Evolutionary conservation across 2,113 vertebrate species (phyloP).

Genomic region (Atherinomorus stipes): DNA sequence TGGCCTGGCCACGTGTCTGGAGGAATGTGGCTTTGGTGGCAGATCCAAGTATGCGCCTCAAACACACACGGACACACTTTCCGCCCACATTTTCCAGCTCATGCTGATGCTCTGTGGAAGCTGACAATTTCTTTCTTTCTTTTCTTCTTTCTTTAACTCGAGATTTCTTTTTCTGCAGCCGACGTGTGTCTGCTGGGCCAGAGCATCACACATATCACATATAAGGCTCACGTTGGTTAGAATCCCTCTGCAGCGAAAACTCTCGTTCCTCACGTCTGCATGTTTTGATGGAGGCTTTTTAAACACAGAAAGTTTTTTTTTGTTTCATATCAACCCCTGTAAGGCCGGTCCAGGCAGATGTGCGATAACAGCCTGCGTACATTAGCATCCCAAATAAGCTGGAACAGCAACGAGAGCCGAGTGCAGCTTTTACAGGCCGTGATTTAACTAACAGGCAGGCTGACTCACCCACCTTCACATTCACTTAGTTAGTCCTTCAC

Average conservation of each 20-base stretch:
- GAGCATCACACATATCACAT: background rate
- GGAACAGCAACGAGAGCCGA: background rate
- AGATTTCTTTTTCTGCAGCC: background rate
- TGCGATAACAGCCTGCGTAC: background rate
- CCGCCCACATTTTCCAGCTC: slow-evolving; percentile 16
- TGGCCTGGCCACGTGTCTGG: slow-evolving; percentile 45
- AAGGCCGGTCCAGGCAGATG: background rate
- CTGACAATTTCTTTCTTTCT: background rate
- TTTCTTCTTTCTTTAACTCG: background rate
- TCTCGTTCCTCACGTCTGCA: background rate
- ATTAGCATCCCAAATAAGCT: slow-evolving; percentile 18
- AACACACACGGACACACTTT: background rate
- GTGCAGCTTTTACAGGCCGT: slow-evolving; percentile 32
- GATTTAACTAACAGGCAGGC: slow-evolving; percentile 13
- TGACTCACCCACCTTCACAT: slow-evolving; percentile 43
- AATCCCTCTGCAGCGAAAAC: background rate
- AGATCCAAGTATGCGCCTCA: slow-evolving; percentile 42
- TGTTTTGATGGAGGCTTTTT: background rate
- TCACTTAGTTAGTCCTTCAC: slow-evolving; percentile 13
- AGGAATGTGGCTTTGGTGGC: slow-evolving; percentile 47
- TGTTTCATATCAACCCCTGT: no score
- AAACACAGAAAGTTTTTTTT: no score
- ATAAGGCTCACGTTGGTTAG: background rate
- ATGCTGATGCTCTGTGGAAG: slow-evolving; percentile 13
- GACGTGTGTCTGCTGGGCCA: background rate